Evolutionary conservation across 1,140 invertebrate species (phyloP).

Genomic region (Lepidotrigona ventralis): DNA sequence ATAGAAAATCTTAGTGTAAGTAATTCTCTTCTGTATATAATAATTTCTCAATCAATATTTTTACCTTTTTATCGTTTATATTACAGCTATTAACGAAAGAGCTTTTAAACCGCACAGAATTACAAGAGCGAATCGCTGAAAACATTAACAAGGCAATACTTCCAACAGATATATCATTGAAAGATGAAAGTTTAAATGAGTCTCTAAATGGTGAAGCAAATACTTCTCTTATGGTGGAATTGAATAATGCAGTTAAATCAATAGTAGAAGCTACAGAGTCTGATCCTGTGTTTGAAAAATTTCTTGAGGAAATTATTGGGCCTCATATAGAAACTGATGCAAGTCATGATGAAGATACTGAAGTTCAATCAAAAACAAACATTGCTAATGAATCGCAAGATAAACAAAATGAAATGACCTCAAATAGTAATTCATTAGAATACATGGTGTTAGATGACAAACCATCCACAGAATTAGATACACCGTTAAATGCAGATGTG

Average conservation of each 20-base stretch:
- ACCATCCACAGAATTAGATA: neutral
- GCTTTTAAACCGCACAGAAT: slow-evolving; percentile 75
- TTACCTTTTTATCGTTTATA: neutral
- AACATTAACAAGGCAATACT: slow-evolving; percentile 79
- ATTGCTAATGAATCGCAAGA: slow-evolving; percentile 21
- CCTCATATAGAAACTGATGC: slow-evolving; percentile 68
- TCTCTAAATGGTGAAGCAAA: slow-evolving; percentile 62
- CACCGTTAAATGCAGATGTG: slow-evolving; percentile 48
- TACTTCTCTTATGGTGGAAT: slow-evolving; percentile 74
- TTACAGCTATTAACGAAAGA: slow-evolving; percentile 74
- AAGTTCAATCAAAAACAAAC: slow-evolving; percentile 33
- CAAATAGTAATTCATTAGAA: slow-evolving; percentile 27
- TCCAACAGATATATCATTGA: slow-evolving; percentile 61
- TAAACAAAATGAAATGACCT: slow-evolving; percentile 36
- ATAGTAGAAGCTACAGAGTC: slow-evolving; percentile 75
- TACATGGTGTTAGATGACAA: slow-evolving; percentile 14
- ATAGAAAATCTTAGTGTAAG: slow-evolving; percentile 77
- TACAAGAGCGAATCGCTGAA: slow-evolving; percentile 79
- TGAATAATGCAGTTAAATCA: slow-evolving; percentile 75
- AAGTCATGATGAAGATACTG: slow-evolving; percentile 70
- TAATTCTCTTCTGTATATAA: neutral
- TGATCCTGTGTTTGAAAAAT: slow-evolving; percentile 79
- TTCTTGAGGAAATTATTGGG: slow-evolving; percentile 76
- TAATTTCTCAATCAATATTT: neutral
- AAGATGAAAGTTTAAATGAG: slow-evolving; percentile 66